A percentile compares a stretch with the other conserved stretches of the same genome.
Evolutionary conservation across 2,888 invertebrate species (phyloP).

Genomic region (Prosopocoilus inquinatus): DNA sequence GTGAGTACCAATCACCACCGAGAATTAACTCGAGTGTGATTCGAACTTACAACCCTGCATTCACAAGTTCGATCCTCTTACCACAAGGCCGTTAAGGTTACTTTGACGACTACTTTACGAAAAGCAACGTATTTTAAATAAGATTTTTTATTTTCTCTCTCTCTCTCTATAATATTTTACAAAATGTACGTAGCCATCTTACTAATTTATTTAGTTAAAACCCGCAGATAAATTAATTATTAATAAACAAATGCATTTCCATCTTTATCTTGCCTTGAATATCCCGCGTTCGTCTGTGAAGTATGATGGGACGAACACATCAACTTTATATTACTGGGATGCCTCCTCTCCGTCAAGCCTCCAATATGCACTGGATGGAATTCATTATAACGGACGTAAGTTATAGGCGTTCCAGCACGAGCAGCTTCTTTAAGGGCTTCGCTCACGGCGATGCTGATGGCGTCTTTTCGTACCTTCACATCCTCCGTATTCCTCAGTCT

Average conservation of each 20-base stretch:
- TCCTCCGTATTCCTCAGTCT: conserved; percentile 63
- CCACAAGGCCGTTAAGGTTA: no score
- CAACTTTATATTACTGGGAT: conserved; percentile 72
- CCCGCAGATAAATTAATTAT: neutral
- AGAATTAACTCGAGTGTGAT: no score
- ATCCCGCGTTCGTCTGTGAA: conserved; percentile 79
- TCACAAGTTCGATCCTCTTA: no score
- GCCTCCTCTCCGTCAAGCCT: conserved; percentile 62
- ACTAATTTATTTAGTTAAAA: no score
- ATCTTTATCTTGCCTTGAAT: conserved; percentile 73
- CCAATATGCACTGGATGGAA: conserved; percentile 61
- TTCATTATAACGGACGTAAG: conserved; percentile 39
- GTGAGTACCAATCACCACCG: no score
- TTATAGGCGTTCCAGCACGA: neutral
- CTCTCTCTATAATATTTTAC: no score
- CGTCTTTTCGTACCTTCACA: conserved; percentile 46
- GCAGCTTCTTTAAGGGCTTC: conserved; percentile 14
- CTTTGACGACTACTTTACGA: no score
- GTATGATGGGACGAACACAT: conserved; percentile 80
- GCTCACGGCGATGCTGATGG: conserved; percentile 23
- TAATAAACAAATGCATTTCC: conserved; percentile 71
- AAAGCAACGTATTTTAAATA: no score
- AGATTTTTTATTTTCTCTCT: no score
- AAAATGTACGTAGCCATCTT: no score
- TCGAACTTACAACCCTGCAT: no score